Evolutionary conservation across 2,113 vertebrate species (phyloP).

Genomic region (Gallinago jamesoni): DNA sequence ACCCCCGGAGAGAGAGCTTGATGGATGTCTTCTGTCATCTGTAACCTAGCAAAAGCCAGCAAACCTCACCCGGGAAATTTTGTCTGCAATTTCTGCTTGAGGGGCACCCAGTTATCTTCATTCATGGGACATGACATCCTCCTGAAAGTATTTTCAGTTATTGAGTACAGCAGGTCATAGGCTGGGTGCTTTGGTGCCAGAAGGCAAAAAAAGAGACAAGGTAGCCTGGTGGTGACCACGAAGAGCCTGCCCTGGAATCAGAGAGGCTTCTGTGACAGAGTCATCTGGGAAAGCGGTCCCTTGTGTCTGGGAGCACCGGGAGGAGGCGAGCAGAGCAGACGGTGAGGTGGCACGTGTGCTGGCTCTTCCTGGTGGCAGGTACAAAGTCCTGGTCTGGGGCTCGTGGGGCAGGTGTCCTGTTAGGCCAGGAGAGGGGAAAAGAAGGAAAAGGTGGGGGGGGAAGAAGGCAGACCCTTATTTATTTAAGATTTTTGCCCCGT

Average conservation of each 20-base stretch:
- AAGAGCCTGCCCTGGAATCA: background rate
- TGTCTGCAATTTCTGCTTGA: background rate
- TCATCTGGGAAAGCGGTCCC: background rate
- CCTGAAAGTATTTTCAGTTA: background rate
- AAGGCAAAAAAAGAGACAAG: background rate
- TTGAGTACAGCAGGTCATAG: fast-evolving
- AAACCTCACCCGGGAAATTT: background rate
- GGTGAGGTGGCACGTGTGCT: background rate
- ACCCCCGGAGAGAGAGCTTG: background rate
- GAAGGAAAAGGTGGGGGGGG: background rate
- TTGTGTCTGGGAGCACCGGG: background rate
- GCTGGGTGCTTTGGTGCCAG: background rate
- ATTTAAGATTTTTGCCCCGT: background rate
- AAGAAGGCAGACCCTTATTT: background rate
- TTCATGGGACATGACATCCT: background rate
- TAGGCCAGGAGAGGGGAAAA: background rate
- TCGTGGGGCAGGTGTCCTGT: background rate
- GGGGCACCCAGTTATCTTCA: background rate
- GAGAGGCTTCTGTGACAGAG: background rate
- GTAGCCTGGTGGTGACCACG: background rate
- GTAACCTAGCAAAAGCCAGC: background rate
- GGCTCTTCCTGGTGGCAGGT: background rate
- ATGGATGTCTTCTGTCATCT: background rate
- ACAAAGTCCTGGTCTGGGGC: background rate
- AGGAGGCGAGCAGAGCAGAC: background rate